Evolutionary conservation across 2,113 vertebrate species (phyloP), one percentile per base, ranked within the genome.

Genomic region (Lampris incognitus): DNA sequence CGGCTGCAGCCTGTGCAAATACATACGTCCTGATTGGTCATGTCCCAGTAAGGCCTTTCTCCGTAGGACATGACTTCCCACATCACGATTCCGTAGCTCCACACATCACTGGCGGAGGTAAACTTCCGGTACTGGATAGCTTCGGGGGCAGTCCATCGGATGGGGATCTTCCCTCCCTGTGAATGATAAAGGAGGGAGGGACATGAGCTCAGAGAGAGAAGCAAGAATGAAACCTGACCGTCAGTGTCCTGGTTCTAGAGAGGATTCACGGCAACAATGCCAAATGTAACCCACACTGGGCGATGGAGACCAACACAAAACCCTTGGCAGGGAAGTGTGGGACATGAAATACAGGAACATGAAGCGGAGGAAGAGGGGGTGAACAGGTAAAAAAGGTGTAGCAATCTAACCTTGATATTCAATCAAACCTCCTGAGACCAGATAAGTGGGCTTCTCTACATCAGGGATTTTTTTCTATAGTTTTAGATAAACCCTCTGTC

Each of bases 61-160:
- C 94, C 94, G 8, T 95, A 95, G 6, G 94, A 95, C 94, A 95
- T 95, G 78, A 95, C 94, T 83, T 95, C 94, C 94, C 94, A 95
- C 94, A 95, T 95, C 88, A 95, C 94, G 48, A 95, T 95, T 52
- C 94, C 94, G 3, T 95, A 95, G 90, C 94, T 95, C 94, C 94
- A 95, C 76, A 95, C 94, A 42, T 95, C 94, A 39, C 94, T 95
- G 13, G 94, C 94, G 0, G 93, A 94, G 65, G 94, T 95, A 89
- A 95, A 95, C 92, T 95, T 95, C 86, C 94, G 93, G 93, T 95
- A 95, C 82, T 95, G 94, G 87, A 95, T 95, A 9, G 94, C 94
- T 84, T 95, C 94, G 9, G 94, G 94, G 9, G 94, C 94, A 3
- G 94, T 95, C 94, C 94, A 95, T 82, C 94, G 92, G 81, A 95